phyloP scores from a whole-genome alignment of 1,140 invertebrate species.

The Dendrolimus kikuchii region DNA sequence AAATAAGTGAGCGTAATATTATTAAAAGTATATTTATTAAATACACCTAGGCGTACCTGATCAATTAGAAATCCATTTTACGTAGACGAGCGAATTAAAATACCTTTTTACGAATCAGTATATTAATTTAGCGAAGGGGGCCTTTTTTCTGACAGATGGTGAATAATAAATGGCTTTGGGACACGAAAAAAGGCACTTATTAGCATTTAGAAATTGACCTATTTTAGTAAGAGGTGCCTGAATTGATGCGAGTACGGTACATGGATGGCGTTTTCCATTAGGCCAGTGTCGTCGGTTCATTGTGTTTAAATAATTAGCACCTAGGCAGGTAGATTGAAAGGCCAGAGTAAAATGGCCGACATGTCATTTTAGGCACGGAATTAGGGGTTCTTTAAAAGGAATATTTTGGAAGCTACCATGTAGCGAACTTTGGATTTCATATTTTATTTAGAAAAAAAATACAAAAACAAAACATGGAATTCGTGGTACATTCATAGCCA shows the following conservation, averaged over 20 bases:
- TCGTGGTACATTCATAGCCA: too few relatives aligned
- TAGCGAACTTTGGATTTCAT: too few relatives aligned
- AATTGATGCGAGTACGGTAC: slow-evolving; percentile 12
- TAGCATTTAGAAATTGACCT: slow-evolving; percentile 32
- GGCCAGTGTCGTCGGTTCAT: slow-evolving; percentile 4
- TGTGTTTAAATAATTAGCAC: slow-evolving; percentile 22
- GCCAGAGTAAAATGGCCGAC: too few relatives aligned
- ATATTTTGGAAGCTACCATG: too few relatives aligned
- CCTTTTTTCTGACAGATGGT: slow-evolving; percentile 19
- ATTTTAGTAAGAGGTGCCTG: slow-evolving; percentile 22
- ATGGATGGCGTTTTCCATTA: slow-evolving; percentile 24
- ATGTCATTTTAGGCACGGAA: too few relatives aligned
- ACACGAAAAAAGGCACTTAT: slow-evolving; percentile 37
- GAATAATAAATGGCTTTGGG: slow-evolving; percentile 38
- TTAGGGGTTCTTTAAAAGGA: too few relatives aligned
- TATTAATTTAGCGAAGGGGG: slow-evolving; percentile 1
- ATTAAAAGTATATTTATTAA: too few relatives aligned
- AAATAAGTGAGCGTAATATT: too few relatives aligned
- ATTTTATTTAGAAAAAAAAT: too few relatives aligned
- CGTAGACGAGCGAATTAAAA: not conserved
- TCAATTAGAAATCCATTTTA: too few relatives aligned
- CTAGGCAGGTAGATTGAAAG: not conserved
- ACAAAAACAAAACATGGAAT: too few relatives aligned
- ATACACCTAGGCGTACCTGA: too few relatives aligned
- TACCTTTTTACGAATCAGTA: not conserved